A percentile compares a stretch with the other conserved stretches of the same genome.
Conservation (phyloP, 2,888 invertebrate genomes). For the Cosmorhoe ocellata region DNA sequence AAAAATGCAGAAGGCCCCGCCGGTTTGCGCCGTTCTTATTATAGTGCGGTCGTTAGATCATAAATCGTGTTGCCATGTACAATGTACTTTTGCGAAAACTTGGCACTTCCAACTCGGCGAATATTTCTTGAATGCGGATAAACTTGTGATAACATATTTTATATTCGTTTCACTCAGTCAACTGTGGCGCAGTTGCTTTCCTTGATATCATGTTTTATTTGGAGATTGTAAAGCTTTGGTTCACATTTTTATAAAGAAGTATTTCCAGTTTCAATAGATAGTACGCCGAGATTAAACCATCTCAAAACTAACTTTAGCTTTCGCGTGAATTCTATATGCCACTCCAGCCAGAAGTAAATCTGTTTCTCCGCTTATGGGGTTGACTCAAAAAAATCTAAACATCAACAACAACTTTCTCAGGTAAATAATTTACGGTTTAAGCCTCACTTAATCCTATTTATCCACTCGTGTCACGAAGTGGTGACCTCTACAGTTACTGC, state of each 20-base stretch:
- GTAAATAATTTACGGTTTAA: too few relatives aligned
- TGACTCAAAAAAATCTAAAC: too few relatives aligned
- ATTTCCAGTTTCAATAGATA: not conserved
- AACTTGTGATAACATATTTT: slow-evolving; percentile 28
- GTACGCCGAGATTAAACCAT: too few relatives aligned
- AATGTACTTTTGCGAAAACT: slow-evolving; percentile 28
- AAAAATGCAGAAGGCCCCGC: not conserved
- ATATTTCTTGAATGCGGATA: slow-evolving; percentile 7
- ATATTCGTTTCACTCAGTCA: slow-evolving; percentile 17
- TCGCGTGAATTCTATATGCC: too few relatives aligned
- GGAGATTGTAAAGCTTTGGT: not conserved
- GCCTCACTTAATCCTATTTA: too few relatives aligned
- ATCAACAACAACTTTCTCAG: too few relatives aligned
- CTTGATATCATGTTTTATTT: slow-evolving; percentile 4
- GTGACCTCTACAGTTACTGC: too few relatives aligned
- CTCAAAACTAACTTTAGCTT: not conserved
- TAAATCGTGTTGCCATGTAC: slow-evolving; percentile 29
- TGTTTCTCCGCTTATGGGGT: too few relatives aligned
- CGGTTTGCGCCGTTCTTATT: slow-evolving; percentile 10
- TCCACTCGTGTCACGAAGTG: too few relatives aligned
- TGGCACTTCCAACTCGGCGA: slow-evolving; percentile 20
- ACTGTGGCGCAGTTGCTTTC: slow-evolving; percentile 14
- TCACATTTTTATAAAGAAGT: not conserved
- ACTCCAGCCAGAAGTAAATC: too few relatives aligned
- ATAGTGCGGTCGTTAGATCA: slow-evolving; percentile 9